These are phyloP conservation scores for Arothron firmamentum DNA, from an alignment of 2,113 vertebrate species.

Conservation along the genomic window DNA sequence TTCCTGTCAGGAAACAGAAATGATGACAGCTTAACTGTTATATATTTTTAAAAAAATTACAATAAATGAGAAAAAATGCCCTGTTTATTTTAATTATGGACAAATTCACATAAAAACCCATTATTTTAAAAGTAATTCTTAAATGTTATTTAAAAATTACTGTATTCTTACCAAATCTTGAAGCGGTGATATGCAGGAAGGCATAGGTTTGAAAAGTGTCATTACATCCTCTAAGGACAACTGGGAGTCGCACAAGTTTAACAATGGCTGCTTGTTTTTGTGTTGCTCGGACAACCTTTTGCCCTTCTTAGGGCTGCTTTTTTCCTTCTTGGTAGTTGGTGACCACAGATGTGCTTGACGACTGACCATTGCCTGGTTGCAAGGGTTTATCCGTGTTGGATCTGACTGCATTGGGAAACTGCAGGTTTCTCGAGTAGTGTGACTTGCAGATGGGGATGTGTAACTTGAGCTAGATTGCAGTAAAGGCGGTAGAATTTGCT, in stretches of 20 bases:
- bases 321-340: conserved; percentile 9
- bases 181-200: conserved; percentile 84
- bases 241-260: background rate
- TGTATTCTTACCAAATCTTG: conserved; percentile 48
- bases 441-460: conserved; percentile 2
- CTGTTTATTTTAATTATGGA: background rate
- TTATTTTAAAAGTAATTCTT: background rate
- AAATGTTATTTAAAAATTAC: background rate
- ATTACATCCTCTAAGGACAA: conserved; percentile 22
- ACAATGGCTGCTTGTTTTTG: conserved; percentile 7
- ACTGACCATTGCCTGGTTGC: background rate
- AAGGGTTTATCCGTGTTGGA: conserved; percentile 6
- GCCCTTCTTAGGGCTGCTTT: background rate
- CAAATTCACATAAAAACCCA: background rate
- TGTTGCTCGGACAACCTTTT: conserved; percentile 8
- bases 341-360: conserved; percentile 7
- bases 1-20: conserved; percentile 28
- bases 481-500: conserved; percentile 4
- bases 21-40: too few species aligned
- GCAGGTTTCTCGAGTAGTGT: conserved; percentile 3
- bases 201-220: conserved; percentile 79
- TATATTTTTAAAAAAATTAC: too few species aligned
- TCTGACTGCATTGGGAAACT: background rate
- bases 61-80: too few species aligned
- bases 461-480: background rate